phyloP scores from a whole-genome alignment of 1,140 invertebrate genomes.

The Brachionus sp. region DNA sequence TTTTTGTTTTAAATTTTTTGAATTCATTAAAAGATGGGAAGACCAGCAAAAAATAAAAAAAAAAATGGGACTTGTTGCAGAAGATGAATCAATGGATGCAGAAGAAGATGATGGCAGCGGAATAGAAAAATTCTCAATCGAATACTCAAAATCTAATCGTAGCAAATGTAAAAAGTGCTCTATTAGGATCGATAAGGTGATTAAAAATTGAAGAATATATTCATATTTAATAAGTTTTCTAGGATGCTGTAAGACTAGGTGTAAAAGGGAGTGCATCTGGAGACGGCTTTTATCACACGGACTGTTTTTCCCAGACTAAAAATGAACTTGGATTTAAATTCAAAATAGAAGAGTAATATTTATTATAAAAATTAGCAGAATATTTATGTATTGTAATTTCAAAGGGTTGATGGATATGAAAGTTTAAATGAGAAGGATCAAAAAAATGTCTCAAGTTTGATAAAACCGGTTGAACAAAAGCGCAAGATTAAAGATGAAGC shows the following conservation, averaged over 20 bases:
- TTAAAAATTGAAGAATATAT: slow-evolving; percentile 48
- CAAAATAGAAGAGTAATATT: slow-evolving; percentile 3
- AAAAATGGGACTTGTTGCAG: slow-evolving; percentile 60
- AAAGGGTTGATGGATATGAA: slow-evolving; percentile 12
- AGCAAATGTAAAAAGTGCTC: slow-evolving; percentile 79
- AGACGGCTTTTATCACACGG: slow-evolving; percentile 79
- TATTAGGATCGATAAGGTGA: slow-evolving; percentile 74
- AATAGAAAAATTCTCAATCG: slow-evolving; percentile 69
- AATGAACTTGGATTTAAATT: slow-evolving; percentile 68
- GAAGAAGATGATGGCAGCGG: slow-evolving; percentile 52
- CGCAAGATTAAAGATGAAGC: slow-evolving; percentile 52
- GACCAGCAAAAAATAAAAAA: slow-evolving; percentile 80
- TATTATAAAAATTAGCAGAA: too few relatives aligned
- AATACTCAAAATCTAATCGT: slow-evolving; percentile 82
- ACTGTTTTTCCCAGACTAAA: slow-evolving; percentile 80
- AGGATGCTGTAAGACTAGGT: not conserved
- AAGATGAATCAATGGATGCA: slow-evolving; percentile 47
- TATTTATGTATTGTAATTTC: too few relatives aligned
- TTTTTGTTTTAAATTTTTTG: not conserved
- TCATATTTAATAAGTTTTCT: not conserved
- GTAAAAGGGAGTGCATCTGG: not conserved
- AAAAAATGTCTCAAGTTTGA: slow-evolving; percentile 28
- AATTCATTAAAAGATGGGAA: slow-evolving; percentile 62
- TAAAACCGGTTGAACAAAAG: not conserved
- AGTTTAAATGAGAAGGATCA: not conserved